Evolutionary conservation across 1,140 invertebrate genomes (phyloP), one percentile per base, ranked within the genome.

Genomic region (Coptotermes formosanus): DNA sequence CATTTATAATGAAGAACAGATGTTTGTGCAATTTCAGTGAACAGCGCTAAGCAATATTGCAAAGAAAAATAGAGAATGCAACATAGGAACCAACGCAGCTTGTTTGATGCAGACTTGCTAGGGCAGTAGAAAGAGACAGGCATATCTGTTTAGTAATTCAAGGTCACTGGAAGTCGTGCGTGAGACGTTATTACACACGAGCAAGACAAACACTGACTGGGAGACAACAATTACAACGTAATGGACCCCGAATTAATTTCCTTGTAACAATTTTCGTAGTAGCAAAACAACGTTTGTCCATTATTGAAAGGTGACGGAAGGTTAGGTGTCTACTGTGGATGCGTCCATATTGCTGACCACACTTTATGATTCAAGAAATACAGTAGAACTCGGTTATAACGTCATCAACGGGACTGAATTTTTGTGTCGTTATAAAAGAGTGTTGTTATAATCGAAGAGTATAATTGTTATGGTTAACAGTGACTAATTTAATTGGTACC

Each of bases 61-160:
- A 82, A 82, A 82, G 14, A 43, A 83, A 83, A 83, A 83, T 43
- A 83, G 38, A 83, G 82, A 83, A 43, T 44, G 19, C 14, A 55
- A 4, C 1, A 16, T 55, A 21, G 4, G 11, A 83, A 83, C 32
- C 82, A 44, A 83, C 12, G 43, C 82, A 55, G 52, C 11, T 25
- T 30, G 64, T 6, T 75, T 9, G 64, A 30, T 69, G 64, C 16
- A 21, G n/a, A 75, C n/a, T 30, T 16, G 14, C 64, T 75, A 30
- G 8, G n/a, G 64, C 25, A 25, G 64, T 75, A 75, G 16, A 55
- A 55, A 16, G 52, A 55, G 52, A 55, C 19, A 21, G 52, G 14
- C 14, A 9, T 55, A 55, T 55, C 52, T 21, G 45, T 48, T 48
- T 48, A 48, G 21, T 64, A 64, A 64, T 75, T 30, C 64, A 75